Evolutionary conservation across 2,797 vertebrate species (phyloP).

Genomic region (Micromesistius poutassou): DNA sequence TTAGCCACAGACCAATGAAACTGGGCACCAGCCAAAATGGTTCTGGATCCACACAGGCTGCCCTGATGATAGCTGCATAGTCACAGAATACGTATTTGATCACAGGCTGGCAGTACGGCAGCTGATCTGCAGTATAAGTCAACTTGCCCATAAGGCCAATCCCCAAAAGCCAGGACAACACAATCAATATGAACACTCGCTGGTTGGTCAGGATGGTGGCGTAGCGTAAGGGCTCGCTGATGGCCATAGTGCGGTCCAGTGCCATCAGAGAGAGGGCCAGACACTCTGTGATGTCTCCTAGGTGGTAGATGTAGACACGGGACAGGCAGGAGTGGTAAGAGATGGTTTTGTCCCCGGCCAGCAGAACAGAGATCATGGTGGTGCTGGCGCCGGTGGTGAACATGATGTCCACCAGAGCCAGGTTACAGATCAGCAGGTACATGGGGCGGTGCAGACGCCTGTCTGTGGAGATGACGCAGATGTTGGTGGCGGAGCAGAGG

Average conservation of each 20-base stretch:
- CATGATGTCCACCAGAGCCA: slow-evolving; percentile 38
- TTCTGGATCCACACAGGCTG: slow-evolving; percentile 40
- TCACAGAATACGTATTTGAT: slow-evolving; percentile 39
- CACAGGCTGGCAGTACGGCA: slow-evolving; percentile 41
- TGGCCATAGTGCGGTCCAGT: slow-evolving; percentile 35
- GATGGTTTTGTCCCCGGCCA: slow-evolving; percentile 29
- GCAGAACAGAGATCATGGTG: slow-evolving; percentile 38
- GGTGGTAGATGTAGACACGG: slow-evolving; percentile 24
- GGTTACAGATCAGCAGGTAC: slow-evolving; percentile 48
- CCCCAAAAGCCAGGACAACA: slow-evolving; percentile 21
- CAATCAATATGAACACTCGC: slow-evolving; percentile 16
- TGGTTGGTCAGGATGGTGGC: slow-evolving; percentile 38
- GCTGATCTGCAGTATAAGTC: neutral
- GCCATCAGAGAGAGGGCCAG: slow-evolving; percentile 41
- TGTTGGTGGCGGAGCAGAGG: slow-evolving; percentile 26
- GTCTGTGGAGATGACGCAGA: slow-evolving; percentile 31
- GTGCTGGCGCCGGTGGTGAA: slow-evolving; percentile 25
- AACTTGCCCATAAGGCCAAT: neutral
- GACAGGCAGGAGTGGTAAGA: slow-evolving; percentile 38
- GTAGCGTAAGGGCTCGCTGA: slow-evolving; percentile 35
- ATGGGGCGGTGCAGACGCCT: slow-evolving; percentile 41
- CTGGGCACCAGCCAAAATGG: slow-evolving; percentile 13
- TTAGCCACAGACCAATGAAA: neutral
- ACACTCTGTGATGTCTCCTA: slow-evolving; percentile 22
- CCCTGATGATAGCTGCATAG: slow-evolving; percentile 30